phyloP scores from a whole-genome alignment of 1,140 invertebrate species.

The Mya arenaria region DNA sequence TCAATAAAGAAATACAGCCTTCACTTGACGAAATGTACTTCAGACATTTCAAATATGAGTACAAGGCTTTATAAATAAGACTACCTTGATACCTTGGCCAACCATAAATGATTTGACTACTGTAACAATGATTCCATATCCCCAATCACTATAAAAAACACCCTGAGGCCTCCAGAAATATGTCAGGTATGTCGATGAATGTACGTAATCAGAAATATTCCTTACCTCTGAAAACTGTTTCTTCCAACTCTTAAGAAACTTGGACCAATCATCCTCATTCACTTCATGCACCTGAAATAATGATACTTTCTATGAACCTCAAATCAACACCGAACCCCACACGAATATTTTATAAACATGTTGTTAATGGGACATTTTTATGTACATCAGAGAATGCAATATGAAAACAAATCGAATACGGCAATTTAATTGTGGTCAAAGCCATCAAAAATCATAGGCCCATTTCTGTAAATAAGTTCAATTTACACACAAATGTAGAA shows the following conservation, averaged over 20 bases:
- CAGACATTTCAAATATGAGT: not conserved
- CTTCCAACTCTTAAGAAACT: slow-evolving; percentile 27
- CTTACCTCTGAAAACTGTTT: not conserved
- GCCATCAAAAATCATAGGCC: too few species aligned
- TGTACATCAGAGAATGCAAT: not conserved
- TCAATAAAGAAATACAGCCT: not conserved
- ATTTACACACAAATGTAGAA: too few species aligned
- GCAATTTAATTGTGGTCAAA: not conserved
- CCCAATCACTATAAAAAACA: too few species aligned
- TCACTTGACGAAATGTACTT: not conserved
- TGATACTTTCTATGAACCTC: not conserved
- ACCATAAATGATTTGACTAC: too few species aligned
- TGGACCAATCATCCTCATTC: not conserved
- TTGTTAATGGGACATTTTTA: not conserved
- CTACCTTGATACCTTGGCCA: too few species aligned
- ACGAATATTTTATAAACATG: not conserved
- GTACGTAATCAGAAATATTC: not conserved
- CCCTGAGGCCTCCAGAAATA: not conserved
- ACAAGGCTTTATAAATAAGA: not conserved
- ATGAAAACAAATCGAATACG: not conserved
- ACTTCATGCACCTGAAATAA: not conserved
- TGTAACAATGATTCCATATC: too few species aligned
- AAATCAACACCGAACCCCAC: not conserved
- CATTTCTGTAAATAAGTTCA: too few species aligned
- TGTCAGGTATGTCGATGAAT: not conserved